These are phyloP conservation scores for Plagodis pulveraria DNA, from an alignment of 2,888 invertebrate genomes.

Conservation along the genomic window DNA sequence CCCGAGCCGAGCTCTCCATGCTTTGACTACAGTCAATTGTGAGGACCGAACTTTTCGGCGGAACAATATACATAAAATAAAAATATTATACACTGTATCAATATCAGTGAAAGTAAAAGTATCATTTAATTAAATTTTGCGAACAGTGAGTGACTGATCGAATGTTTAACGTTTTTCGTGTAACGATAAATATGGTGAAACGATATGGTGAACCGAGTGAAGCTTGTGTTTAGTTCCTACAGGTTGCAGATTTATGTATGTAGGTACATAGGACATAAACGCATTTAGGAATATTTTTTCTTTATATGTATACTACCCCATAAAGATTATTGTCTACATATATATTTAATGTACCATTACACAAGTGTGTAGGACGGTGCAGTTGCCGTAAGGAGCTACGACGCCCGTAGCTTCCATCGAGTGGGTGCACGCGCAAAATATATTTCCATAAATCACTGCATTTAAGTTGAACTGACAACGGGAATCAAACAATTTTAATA, in stretches of 20 bases:
- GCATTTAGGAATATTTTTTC: conserved; percentile 20
- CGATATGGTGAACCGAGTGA: conserved; percentile 69
- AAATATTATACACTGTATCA: conserved; percentile 8
- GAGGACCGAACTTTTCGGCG: conserved; percentile 49
- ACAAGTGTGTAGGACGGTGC: conserved; percentile 20
- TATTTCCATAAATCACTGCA: conserved; percentile 21
- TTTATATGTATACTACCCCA: conserved; percentile 44
- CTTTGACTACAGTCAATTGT: conserved; percentile 57
- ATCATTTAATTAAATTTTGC: conserved; percentile 40
- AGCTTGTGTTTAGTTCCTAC: conserved; percentile 83
- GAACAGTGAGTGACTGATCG: conserved; percentile 52
- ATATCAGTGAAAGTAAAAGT: conserved; percentile 19
- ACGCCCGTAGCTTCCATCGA: conserved; percentile 13
- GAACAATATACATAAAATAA: conserved; percentile 35
- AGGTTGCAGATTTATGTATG: conserved; percentile 61
- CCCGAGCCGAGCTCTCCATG: conserved; percentile 6
- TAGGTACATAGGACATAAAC: conserved; percentile 48
- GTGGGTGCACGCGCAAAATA: conserved; percentile 12
- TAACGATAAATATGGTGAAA: conserved; percentile 60
- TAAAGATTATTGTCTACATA: conserved; percentile 22
- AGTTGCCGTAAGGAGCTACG: conserved; percentile 12
- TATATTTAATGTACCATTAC: conserved; percentile 3
- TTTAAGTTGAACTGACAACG: conserved; percentile 38
- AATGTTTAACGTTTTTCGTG: conserved; percentile 54
- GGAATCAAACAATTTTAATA: conserved; percentile 39